Evolutionary conservation across 2,797 vertebrate species (phyloP).

Genomic region (Esox masquinongy): DNA sequence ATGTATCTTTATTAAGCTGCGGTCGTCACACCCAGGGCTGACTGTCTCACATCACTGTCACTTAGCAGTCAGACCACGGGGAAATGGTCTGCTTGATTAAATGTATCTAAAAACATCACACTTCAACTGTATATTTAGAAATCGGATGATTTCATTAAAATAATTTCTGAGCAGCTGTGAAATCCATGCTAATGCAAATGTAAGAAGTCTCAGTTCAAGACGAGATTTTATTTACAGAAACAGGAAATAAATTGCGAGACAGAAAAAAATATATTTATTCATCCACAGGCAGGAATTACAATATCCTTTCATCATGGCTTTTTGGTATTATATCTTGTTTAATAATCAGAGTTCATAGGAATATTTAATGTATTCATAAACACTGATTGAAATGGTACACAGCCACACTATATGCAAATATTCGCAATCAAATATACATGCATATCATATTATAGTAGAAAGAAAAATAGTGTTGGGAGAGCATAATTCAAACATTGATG

Average conservation of each 20-base stretch:
- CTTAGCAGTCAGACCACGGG: conserved; percentile 53
- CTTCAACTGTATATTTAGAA: conserved; percentile 48
- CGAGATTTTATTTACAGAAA: conserved; percentile 47
- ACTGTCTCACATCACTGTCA: conserved; percentile 65
- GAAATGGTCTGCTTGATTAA: conserved; percentile 57
- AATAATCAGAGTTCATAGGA: conserved; percentile 67
- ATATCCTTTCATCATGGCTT: conserved; percentile 79
- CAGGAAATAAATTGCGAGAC: conserved; percentile 2
- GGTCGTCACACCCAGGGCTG: conserved; percentile 52
- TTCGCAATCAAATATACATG: conserved; percentile 69
- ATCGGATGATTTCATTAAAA: conserved; percentile 65
- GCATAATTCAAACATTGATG: conserved; percentile 50
- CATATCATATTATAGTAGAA: conserved; percentile 56
- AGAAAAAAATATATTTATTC: conserved; percentile 57
- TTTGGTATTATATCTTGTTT: conserved; percentile 75
- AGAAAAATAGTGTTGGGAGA: background rate
- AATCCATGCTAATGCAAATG: conserved; percentile 52
- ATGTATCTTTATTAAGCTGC: conserved; percentile 71
- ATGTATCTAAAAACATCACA: conserved; percentile 56
- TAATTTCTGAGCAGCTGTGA: conserved; percentile 51
- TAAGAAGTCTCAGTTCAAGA: conserved; percentile 43
- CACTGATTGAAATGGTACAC: conserved; percentile 74
- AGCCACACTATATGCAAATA: conserved; percentile 67
- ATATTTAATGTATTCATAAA: conserved; percentile 71
- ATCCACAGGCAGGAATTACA: conserved; percentile 68